Percentiles rank a stretch among this genome's conserved stretches.
These are phyloP conservation scores for Caretta caretta DNA, from an alignment of 2,113 vertebrate genomes.

Conservation along the genomic window DNA sequence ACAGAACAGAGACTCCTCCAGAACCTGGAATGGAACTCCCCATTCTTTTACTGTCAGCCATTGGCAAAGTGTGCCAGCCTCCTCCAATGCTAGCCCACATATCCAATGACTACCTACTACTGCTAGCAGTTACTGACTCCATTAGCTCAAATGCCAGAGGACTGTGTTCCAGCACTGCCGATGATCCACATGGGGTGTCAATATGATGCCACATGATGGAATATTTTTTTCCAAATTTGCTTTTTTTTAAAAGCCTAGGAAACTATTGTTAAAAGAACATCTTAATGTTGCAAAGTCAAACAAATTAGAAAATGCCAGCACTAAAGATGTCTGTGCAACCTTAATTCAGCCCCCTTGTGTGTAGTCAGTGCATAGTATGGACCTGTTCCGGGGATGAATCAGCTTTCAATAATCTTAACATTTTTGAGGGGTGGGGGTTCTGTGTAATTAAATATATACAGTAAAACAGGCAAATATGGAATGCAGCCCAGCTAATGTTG, in stretches of 20 bases:
- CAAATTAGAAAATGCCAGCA: neutral
- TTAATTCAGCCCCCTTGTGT: neutral
- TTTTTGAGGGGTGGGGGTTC: neutral
- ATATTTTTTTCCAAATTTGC: neutral
- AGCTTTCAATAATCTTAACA: neutral
- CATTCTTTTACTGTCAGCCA: neutral
- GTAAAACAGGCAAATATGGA: neutral
- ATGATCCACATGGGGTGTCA: neutral
- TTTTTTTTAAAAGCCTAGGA: neutral
- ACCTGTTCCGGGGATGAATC: neutral
- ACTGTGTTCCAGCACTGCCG: too few species aligned
- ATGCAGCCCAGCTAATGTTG: neutral
- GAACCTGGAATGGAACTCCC: neutral
- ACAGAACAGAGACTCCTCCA: accelerated
- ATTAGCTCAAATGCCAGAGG: too few species aligned
- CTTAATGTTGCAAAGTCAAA: neutral
- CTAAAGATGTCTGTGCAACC: neutral
- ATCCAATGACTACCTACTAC: accelerated
- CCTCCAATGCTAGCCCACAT: neutral
- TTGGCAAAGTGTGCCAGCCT: neutral
- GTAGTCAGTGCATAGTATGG: neutral
- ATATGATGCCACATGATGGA: neutral
- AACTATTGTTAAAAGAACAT: neutral
- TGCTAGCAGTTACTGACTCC: neutral
- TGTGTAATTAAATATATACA: neutral